phyloP scores from a whole-genome alignment of 2,888 invertebrate genomes.

The Euplexia lucipara region DNA sequence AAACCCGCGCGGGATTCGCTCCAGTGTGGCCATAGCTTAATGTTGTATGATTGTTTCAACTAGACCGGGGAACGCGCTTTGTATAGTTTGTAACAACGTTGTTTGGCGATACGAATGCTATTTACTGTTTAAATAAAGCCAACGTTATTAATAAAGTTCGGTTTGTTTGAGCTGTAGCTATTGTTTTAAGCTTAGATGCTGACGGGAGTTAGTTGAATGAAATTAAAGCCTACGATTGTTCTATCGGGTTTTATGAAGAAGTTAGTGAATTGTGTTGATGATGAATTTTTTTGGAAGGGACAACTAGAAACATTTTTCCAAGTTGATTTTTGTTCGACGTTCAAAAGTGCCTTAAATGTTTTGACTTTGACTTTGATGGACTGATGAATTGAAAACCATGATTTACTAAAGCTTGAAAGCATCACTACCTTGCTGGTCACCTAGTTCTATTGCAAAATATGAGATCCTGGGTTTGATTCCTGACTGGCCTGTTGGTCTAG shows the following conservation, averaged over 20 bases:
- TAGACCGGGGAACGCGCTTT: conserved; percentile 20
- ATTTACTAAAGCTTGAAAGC: not conserved
- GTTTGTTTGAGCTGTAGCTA: conserved; percentile 15
- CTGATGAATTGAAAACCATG: not conserved
- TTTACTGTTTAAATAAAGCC: conserved; percentile 37
- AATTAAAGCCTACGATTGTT: conserved; percentile 11
- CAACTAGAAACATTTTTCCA: no score
- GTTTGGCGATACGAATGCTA: conserved; percentile 32
- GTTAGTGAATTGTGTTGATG: not conserved
- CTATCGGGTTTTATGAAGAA: conserved; percentile 14
- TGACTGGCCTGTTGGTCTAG: no score
- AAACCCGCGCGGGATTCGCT: no score
- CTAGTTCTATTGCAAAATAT: no score
- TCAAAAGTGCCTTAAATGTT: no score
- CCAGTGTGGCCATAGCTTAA: conserved; percentile 20
- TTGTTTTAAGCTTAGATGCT: not conserved
- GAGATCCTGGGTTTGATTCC: no score
- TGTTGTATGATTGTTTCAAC: conserved; percentile 60
- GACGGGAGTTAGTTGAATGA: conserved; percentile 13
- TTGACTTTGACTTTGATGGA: no score
- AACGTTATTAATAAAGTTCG: conserved; percentile 39
- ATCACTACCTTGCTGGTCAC: not conserved
- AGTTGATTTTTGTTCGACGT: no score
- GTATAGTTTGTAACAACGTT: conserved; percentile 30
- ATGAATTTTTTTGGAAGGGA: no score